Percentiles rank a stretch among this genome's conserved stretches.
Evolutionary conservation across 2,797 vertebrate species (phyloP).

Genomic region (Bufotes viridis): DNA sequence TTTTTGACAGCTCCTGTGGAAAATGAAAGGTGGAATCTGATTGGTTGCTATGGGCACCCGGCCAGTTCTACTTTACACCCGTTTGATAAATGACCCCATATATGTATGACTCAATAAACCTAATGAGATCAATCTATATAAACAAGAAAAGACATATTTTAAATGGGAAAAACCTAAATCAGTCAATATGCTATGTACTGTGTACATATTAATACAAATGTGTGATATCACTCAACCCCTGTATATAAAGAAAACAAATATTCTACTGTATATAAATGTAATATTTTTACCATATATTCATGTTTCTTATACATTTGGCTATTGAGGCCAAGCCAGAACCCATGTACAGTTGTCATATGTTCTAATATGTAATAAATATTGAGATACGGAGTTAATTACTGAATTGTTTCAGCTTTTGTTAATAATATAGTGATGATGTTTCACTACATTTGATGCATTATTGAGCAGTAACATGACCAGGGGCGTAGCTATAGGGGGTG

Average conservation of each 20-base stretch:
- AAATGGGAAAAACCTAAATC: background rate
- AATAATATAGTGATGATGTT: background rate
- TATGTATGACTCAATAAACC: background rate
- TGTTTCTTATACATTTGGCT: background rate
- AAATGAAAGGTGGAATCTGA: too few relatives aligned
- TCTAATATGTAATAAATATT: conserved; percentile 32
- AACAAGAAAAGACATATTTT: background rate
- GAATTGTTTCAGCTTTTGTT: background rate
- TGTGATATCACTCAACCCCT: conserved; percentile 1
- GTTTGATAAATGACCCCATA: too few relatives aligned
- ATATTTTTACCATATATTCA: background rate
- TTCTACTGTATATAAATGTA: conserved; percentile 20
- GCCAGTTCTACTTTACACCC: too few relatives aligned
- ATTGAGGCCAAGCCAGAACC: background rate
- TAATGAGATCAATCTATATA: background rate
- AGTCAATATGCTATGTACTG: conserved; percentile 52
- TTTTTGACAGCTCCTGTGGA: too few relatives aligned
- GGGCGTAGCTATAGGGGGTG: too few relatives aligned
- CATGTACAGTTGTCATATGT: background rate
- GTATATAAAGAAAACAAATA: conserved; percentile 35
- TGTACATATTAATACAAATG: conserved; percentile 55
- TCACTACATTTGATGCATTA: background rate
- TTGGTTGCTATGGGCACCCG: too few relatives aligned
- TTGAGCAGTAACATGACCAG: background rate
- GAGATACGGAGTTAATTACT: background rate